phyloP scores from a whole-genome alignment of 1,140 invertebrate genomes.

The Drosophila bocqueti region DNA sequence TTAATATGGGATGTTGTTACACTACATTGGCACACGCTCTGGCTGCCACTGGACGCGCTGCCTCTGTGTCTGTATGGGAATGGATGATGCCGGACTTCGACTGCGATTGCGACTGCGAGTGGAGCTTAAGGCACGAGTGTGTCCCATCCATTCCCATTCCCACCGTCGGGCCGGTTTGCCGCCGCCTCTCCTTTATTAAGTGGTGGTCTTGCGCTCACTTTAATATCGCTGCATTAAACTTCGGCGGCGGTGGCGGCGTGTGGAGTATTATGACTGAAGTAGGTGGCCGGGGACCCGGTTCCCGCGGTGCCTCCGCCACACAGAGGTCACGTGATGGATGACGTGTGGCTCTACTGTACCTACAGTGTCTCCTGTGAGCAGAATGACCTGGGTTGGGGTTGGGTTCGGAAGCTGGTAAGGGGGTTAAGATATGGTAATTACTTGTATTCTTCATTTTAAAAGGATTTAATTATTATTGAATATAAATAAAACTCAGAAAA shows the following conservation, averaged over 20 bases:
- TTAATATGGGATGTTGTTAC: slow-evolving; percentile 84
- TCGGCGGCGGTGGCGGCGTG: slow-evolving; percentile 45
- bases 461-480: neutral
- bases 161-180: slow-evolving; percentile 48
- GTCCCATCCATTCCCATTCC: slow-evolving; percentile 27
- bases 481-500: neutral
- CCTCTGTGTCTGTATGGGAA: slow-evolving; percentile 35
- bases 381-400: neutral
- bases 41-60: slow-evolving; percentile 78
- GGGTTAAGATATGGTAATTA: neutral
- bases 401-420: neutral
- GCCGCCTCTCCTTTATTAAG: slow-evolving; percentile 60
- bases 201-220: slow-evolving; percentile 72
- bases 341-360: slow-evolving; percentile 57
- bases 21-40: slow-evolving; percentile 84
- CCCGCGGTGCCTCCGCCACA: slow-evolving; percentile 46
- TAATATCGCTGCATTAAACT: slow-evolving; percentile 76
- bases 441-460: neutral
- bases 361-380: neutral
- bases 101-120: neutral
- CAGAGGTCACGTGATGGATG: slow-evolving; percentile 68
- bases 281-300: slow-evolving; percentile 58
- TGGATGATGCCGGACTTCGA: neutral
- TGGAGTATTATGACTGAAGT: slow-evolving; percentile 77
- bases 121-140: slow-evolving; percentile 30